These are phyloP conservation scores for Collichthys lucidus DNA, from an alignment of 2,113 vertebrate species.

Conservation along the genomic window DNA sequence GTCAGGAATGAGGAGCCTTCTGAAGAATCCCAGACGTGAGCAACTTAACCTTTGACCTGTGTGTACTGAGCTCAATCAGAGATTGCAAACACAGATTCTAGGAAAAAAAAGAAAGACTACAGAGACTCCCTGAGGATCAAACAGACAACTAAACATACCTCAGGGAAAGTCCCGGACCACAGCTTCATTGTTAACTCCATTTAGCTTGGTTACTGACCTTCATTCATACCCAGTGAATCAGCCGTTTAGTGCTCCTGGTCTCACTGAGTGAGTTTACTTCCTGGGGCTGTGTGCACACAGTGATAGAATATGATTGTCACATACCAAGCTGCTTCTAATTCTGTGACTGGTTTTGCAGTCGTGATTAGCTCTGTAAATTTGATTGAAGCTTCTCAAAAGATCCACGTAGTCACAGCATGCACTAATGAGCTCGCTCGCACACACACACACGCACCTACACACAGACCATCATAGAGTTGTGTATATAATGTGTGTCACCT, in stretches of 20 bases:
- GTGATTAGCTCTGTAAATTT: conserved; percentile 24
- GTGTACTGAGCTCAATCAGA: conserved; percentile 57
- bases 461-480: conserved; percentile 1
- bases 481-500: conserved; percentile 17
- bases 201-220: conserved; percentile 18
- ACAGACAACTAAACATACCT: conserved; percentile 25
- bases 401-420: conserved; percentile 26
- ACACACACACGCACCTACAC: conserved; percentile 13
- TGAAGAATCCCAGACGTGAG: conserved; percentile 73
- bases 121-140: conserved; percentile 41
- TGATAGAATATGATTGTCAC: conserved; percentile 40
- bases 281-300: conserved; percentile 26
- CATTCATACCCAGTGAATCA: conserved; percentile 32
- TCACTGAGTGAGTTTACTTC: conserved; percentile 29
- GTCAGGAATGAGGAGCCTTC: conserved; percentile 59
- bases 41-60: conserved; percentile 72
- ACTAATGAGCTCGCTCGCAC: conserved; percentile 52
- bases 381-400: conserved; percentile 40
- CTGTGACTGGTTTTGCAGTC: conserved; percentile 29
- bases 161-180: conserved; percentile 27
- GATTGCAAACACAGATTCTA: conserved; percentile 64
- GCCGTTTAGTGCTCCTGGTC: conserved; percentile 5
- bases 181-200: conserved; percentile 9
- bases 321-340: conserved; percentile 30
- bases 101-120: conserved; percentile 15